Base-by-base conservation (phyloP, 2,113 vertebrate genomes). In the Siniperca chuatsi region DNA sequence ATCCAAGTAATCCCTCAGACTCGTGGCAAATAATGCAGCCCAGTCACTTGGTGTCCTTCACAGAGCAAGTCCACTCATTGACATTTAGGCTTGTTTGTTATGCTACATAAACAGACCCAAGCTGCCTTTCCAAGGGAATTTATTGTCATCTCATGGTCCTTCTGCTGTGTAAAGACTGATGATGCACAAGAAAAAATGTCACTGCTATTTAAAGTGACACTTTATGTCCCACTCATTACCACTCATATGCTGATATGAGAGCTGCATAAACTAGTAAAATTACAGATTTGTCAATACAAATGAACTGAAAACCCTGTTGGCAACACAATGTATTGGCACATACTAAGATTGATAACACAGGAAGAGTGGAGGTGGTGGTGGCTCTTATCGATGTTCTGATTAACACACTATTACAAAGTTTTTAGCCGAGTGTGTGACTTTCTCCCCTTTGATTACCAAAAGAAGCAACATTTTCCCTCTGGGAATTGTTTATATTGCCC, bases 41-140 rank as follows among this genome's bases (percentile, higher is more conserved):
- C 89, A 90, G 89, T 93, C 89, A 90, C 90, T 93, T 87, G 84
- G 85, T 94, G 95, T 94, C 95, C 95, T 96, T 96, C 95, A 95
- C 87, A 82, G 90, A 90, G 78, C 75, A 91, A 94, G 93, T 95
- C 88, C 81, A 84, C 85, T 88, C 89, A 88, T 72, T 95, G 95
- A 95, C 93, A 95, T 96, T 95, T 93, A 92, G 92, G 88, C 79
- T 88, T 92, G 91, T 94, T 91, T 95, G 92, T 91, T 91, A 92
- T 75, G 78, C 84, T 79, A 82, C 87, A 88, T 85, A 89, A 94
- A 92, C 89, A 88, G 78, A 87, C 67, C 69, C 76, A 29, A 91
- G 78, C 82, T 23, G 40, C 76, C 83, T 88, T 84, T 87, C 66
- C 1, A 3, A 72, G 84, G 90, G 87, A 94, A 91, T 91, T 90